These are phyloP conservation scores for Sebastes ruberrimus DNA, from an alignment of 2,797 vertebrate genomes.

Conservation along the genomic window DNA sequence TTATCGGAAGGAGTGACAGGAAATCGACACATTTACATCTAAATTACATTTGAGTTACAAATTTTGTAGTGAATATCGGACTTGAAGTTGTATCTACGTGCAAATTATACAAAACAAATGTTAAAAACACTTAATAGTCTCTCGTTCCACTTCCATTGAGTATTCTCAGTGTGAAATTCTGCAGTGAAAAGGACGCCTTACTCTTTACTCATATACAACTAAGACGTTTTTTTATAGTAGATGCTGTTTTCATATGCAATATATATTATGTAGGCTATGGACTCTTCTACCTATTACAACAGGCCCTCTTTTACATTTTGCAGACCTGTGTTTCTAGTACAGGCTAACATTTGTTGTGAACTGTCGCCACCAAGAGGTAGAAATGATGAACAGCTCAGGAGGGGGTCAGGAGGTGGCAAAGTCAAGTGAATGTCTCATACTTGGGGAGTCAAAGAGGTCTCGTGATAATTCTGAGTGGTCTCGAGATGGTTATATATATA, in stretches of 20 bases:
- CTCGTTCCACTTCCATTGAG: background rate
- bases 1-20: background rate
- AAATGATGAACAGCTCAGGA: too few species aligned
- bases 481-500: background rate
- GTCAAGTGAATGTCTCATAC: background rate
- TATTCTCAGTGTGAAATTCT: background rate
- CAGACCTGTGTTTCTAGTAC: background rate
- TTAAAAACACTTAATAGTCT: background rate
- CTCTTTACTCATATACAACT: background rate
- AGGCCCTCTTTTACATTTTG: background rate
- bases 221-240: too few species aligned
- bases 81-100: background rate
- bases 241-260: background rate
- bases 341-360: conserved; percentile 2
- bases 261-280: background rate
- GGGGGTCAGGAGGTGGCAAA: background rate
- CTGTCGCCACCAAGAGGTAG: conserved; percentile 17
- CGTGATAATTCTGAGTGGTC: background rate
- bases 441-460: background rate
- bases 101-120: background rate
- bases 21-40: background rate
- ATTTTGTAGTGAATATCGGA: background rate
- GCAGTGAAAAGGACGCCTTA: background rate
- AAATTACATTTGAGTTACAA: background rate
- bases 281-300: background rate